Base-by-base conservation (phyloP, 2,888 invertebrate species). In the Troides oblongomaculatus region DNA sequence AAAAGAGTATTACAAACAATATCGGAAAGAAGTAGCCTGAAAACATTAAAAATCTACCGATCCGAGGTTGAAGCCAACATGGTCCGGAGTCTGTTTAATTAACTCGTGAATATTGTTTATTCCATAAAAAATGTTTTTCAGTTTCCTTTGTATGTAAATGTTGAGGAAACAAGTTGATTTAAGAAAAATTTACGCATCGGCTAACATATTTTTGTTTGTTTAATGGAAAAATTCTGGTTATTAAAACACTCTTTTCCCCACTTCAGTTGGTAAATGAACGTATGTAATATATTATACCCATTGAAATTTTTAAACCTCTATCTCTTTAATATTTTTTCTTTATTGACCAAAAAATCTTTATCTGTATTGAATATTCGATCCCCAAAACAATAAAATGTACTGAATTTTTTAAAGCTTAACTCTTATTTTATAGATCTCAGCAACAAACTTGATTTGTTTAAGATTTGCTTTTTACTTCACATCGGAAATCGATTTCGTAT, bases 41-140 rank as follows among this genome's bases (percentile, higher is more conserved):
- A 30, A 25, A 30, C n/a, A n/a, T n/a, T 46, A 62, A 62, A 68
- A 58, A 68, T 39, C 39, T 5, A 58, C 56, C 36, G 21, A 67
- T 68, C 23, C 39, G 56, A 63, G 43, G 39, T 68, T 30, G 23
- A 63, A 62, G 18, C 62, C 50, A 63, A n/a, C 46, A 62, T 46
- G 3, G 30, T 43, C 46, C 62, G 39, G 58, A 68, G 39, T 39
- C 23, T 23, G 23, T 68, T 62, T 68, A 63, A 68, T 68, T 58
- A 68, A 68, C 68, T 63, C 46, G 62, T 57, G 62, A 43, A 62
- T 63, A 68, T 21, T 68, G 62, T 68, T 64, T 64, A 58, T n/a
- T 68, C 63, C 12, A 36, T 39, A 30, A 36, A 64, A 46, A 53
- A 68, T 64, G 56, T 46, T 58, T 68, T 63, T 17, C 59, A 61